These are phyloP conservation scores for Chorisops tibialis DNA, from an alignment of 2,888 invertebrate species.

Conservation along the genomic window DNA sequence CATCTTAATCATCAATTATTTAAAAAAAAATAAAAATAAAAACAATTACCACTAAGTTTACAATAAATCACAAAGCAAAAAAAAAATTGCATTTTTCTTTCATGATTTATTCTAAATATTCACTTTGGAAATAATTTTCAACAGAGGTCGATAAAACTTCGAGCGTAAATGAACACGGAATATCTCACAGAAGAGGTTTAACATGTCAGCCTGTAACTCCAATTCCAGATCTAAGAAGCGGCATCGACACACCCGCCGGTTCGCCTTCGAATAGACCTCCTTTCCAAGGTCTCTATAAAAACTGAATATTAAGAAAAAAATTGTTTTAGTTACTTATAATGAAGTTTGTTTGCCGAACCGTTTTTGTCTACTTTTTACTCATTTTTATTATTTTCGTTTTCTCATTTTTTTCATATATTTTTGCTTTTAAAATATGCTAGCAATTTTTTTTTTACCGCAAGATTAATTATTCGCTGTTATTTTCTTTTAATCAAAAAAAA, in stretches of 20 bases:
- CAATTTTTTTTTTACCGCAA: background rate
- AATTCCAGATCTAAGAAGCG: slow-evolving; percentile 79
- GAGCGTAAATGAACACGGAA: slow-evolving; percentile 77
- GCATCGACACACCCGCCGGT: slow-evolving; percentile 48
- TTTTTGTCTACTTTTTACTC: background rate
- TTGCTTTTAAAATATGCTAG: background rate
- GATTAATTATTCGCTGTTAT: no score
- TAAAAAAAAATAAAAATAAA: no score
- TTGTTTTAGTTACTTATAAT: background rate
- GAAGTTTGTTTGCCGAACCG: background rate
- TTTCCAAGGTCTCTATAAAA: slow-evolving; percentile 48
- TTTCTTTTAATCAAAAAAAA: no score
- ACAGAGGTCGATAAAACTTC: slow-evolving; percentile 40
- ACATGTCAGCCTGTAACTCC: slow-evolving; percentile 77
- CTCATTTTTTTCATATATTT: background rate
- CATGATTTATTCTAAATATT: background rate
- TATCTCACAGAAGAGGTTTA: slow-evolving; percentile 79
- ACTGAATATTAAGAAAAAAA: slow-evolving; percentile 13
- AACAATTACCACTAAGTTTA: no score
- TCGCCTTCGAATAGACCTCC: slow-evolving; percentile 51
- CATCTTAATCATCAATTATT: no score
- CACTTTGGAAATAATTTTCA: slow-evolving; percentile 31
- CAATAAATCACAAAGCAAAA: background rate
- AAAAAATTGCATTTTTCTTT: background rate
- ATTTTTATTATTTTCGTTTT: background rate